A percentile compares a stretch with the other conserved stretches of the same genome.
Conservation (phyloP, 2,797 vertebrate species). For the Pyrocephalus nanus region DNA sequence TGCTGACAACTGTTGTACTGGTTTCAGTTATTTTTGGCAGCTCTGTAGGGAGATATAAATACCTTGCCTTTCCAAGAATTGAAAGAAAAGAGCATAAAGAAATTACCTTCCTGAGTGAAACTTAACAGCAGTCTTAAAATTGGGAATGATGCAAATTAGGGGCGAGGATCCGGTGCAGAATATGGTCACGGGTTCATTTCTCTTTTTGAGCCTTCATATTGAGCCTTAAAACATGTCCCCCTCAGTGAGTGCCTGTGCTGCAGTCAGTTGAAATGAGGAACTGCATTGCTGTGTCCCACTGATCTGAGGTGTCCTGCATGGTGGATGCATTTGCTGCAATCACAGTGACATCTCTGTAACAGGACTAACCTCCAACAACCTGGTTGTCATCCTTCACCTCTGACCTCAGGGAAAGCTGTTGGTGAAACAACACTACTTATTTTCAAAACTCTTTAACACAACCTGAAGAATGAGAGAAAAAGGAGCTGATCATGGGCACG, state of each 20-base stretch:
- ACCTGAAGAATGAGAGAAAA: not conserved
- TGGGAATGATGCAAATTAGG: not conserved
- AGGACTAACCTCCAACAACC: not conserved
- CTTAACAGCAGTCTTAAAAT: not conserved
- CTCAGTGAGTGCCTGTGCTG: not conserved
- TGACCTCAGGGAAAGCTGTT: not conserved
- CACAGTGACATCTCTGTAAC: not conserved
- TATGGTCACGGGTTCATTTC: not conserved
- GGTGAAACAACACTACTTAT: not conserved
- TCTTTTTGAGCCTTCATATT: not conserved
- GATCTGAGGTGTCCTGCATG: not conserved
- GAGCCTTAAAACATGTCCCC: not conserved
- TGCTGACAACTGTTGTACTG: constrained; percentile 46
- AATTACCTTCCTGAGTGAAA: not conserved
- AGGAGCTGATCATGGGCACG: not conserved
- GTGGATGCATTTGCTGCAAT: not conserved
- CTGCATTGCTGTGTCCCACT: not conserved
- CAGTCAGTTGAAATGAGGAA: not conserved
- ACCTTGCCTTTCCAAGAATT: not conserved
- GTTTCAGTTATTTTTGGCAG: constrained; percentile 30
- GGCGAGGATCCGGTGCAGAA: not conserved
- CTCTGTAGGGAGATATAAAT: constrained; percentile 1
- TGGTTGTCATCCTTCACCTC: not conserved
- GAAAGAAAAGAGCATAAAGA: not conserved
- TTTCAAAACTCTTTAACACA: not conserved